Conservation (phyloP, 2,113 vertebrate species). For the Saccopteryx bilineata region DNA sequence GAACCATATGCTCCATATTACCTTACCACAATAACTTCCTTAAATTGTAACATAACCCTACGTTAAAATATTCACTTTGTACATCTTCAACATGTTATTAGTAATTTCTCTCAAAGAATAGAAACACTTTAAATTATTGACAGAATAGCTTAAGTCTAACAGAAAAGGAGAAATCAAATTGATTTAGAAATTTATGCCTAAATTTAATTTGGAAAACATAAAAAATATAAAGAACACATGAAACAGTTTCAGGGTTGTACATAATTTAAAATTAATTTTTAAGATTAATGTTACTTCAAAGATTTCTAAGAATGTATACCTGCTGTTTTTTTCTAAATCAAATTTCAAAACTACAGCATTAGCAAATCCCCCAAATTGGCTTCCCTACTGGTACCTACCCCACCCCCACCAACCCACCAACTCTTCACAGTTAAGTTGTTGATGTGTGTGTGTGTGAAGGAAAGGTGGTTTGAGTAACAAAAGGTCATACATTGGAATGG, state of each 20-base stretch:
- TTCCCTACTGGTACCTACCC: neutral
- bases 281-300: slow-evolving; percentile 39
- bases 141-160: slow-evolving; percentile 17
- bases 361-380: neutral
- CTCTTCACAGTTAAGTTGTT: neutral
- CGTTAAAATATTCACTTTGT: slow-evolving; percentile 55
- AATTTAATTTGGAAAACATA: slow-evolving; percentile 63
- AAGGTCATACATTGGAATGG: neutral
- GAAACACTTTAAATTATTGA: neutral
- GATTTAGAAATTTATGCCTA: slow-evolving; percentile 54
- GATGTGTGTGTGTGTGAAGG: neutral
- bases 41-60: slow-evolving; percentile 41
- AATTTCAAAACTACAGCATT: slow-evolving; percentile 11
- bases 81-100: neutral
- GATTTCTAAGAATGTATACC: slow-evolving; percentile 1
- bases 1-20: slow-evolving; percentile 36
- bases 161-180: slow-evolving; percentile 57
- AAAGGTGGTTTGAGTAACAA: neutral
- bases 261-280: slow-evolving; percentile 30
- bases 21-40: slow-evolving; percentile 8
- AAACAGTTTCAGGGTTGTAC: slow-evolving; percentile 29
- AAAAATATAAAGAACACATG: slow-evolving; percentile 43
- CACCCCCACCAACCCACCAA: neutral
- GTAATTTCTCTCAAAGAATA: neutral
- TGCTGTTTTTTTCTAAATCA: neutral